Conservation (phyloP, 2,888 invertebrate genomes). For the Pammene aurita region DNA sequence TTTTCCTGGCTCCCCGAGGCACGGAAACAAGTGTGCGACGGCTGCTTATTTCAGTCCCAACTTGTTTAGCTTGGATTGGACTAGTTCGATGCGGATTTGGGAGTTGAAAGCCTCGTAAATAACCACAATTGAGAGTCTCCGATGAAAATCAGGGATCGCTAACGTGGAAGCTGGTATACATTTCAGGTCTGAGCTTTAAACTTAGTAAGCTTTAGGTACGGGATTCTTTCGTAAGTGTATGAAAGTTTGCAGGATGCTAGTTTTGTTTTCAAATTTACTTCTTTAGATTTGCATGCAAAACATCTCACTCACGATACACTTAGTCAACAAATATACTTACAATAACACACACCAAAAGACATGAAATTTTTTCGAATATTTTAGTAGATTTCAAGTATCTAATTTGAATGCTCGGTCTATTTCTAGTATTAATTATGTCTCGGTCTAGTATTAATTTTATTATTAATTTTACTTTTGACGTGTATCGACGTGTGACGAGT, state of each 20-base stretch:
- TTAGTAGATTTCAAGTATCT: too few species aligned
- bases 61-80: slow-evolving; percentile 74
- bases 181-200: slow-evolving; percentile 42
- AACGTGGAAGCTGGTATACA: slow-evolving; percentile 44
- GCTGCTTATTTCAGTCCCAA: slow-evolving; percentile 74
- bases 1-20: slow-evolving; percentile 64
- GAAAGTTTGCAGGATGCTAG: slow-evolving; percentile 2
- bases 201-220: slow-evolving; percentile 36
- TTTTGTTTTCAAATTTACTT: neutral
- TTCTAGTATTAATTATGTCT: too few species aligned
- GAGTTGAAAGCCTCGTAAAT: slow-evolving; percentile 63
- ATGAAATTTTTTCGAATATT: too few species aligned
- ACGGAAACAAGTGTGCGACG: slow-evolving; percentile 69
- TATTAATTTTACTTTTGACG: too few species aligned
- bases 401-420: too few species aligned
- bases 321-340: too few species aligned
- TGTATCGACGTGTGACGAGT: too few species aligned
- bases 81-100: slow-evolving; percentile 70
- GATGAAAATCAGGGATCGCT: slow-evolving; percentile 54
- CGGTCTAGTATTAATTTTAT: too few species aligned
- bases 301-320: too few species aligned
- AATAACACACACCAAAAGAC: too few species aligned
- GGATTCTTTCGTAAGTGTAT: neutral
- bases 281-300: slow-evolving; percentile 23
- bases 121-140: slow-evolving; percentile 50